phyloP scores from a whole-genome alignment of 2,113 vertebrate species.

The Archocentrus centrarchus region DNA sequence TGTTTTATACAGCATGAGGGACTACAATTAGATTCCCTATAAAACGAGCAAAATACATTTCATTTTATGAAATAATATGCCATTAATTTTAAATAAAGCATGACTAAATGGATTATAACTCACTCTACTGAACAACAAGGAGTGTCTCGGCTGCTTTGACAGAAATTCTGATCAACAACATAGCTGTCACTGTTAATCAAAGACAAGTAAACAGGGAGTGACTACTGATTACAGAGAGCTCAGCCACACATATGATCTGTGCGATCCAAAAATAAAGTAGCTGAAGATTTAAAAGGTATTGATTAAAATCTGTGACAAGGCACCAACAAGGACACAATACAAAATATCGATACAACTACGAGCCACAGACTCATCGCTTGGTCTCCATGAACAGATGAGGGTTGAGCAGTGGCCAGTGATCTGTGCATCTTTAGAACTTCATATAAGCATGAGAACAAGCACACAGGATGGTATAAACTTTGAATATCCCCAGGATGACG shows the following conservation, averaged over 20 bases:
- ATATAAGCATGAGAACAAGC: not conserved
- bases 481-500: not conserved
- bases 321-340: constrained; percentile 35
- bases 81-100: constrained; percentile 18
- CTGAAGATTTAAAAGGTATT: constrained; percentile 17
- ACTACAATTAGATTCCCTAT: constrained; percentile 30
- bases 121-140: not conserved
- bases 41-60: constrained; percentile 45
- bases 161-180: not conserved
- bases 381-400: constrained; percentile 8
- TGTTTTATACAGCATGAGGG: constrained; percentile 35
- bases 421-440: not conserved
- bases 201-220: not conserved
- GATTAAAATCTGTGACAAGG: constrained; percentile 45
- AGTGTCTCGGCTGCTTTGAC: not conserved
- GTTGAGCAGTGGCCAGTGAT: not conserved
- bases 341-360: constrained; percentile 23
- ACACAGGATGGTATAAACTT: not conserved
- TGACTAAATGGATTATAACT: not conserved
- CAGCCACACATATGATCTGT: not conserved
- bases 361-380: not conserved
- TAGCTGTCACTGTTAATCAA: not conserved
- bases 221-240: not conserved
- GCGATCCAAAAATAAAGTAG: constrained; percentile 36
- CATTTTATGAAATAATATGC: constrained; percentile 29